Percentiles rank a stretch among this genome's conserved stretches.
Evolutionary conservation across 1,140 invertebrate genomes (phyloP).

Genomic region (Propsilocerus akamusi): DNA sequence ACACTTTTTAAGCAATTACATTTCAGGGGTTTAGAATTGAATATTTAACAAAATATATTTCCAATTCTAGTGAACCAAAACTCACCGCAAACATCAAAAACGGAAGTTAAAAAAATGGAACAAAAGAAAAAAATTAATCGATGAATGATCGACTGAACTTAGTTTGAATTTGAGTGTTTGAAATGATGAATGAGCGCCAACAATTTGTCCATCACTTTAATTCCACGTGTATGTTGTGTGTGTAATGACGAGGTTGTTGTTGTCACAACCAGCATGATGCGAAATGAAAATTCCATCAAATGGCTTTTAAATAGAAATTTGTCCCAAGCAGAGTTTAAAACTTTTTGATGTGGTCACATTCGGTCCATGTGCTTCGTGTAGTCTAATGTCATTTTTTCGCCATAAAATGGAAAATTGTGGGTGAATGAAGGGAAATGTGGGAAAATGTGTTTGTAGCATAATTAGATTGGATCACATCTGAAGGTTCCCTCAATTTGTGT

Average conservation of each 20-base stretch:
- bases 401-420: too few relatives aligned
- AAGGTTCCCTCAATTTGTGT: not conserved
- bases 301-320: too few relatives aligned
- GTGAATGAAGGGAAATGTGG: not conserved
- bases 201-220: too few relatives aligned
- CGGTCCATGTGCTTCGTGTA: not conserved
- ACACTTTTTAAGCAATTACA: not conserved
- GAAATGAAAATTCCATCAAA: not conserved
- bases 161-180: too few relatives aligned
- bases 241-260: not conserved
- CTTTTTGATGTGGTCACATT: conserved; percentile 3
- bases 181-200: too few relatives aligned
- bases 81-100: too few relatives aligned
- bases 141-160: too few relatives aligned
- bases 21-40: not conserved
- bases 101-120: too few relatives aligned
- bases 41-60: not conserved
- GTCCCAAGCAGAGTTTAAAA: not conserved
- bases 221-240: too few relatives aligned
- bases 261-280: too few relatives aligned
- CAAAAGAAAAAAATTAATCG: too few relatives aligned
- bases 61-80: not conserved
- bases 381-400: not conserved
- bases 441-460: not conserved
- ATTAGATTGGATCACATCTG: not conserved